A percentile compares a stretch with the other conserved stretches of the same genome.
Conservation (phyloP, 1,140 invertebrate species). For the Lerema accius region DNA sequence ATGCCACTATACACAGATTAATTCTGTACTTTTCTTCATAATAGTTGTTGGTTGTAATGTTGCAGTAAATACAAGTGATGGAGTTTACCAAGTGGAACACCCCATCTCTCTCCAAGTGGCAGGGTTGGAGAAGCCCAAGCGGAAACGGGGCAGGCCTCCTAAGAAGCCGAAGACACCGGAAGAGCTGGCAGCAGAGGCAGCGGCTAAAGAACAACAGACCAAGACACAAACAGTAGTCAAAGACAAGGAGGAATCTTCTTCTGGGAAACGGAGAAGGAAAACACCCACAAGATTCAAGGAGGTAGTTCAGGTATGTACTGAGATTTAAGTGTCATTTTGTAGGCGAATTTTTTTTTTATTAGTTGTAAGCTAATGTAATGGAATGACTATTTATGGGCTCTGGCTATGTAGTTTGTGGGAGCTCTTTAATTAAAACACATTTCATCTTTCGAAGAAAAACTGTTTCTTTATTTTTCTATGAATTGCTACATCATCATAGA, state of each 20-base stretch:
- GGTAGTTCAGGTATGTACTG: conserved; percentile 83
- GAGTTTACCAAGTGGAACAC: conserved; percentile 69
- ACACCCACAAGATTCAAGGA: conserved; percentile 87
- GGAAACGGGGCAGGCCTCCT: conserved; percentile 87
- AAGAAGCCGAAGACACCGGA: conserved; percentile 85
- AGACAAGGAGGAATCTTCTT: conserved; percentile 81
- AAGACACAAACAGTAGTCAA: conserved; percentile 40
- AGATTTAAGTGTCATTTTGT: background rate
- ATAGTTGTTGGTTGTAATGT: too few species aligned
- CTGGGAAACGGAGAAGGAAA: conserved; percentile 85
- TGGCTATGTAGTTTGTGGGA: too few species aligned
- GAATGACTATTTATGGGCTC: too few species aligned
- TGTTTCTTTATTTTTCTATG: too few species aligned
- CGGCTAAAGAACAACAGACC: conserved; percentile 50
- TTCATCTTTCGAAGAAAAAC: too few species aligned
- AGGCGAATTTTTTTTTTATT: too few species aligned
- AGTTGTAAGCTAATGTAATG: too few species aligned
- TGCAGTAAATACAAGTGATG: conserved; percentile 63
- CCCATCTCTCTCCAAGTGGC: conserved; percentile 81
- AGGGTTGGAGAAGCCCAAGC: conserved; percentile 85
- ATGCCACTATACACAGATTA: too few species aligned
- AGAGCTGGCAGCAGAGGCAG: conserved; percentile 59
- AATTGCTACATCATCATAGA: too few species aligned
- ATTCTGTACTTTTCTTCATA: too few species aligned
- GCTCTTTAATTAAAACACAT: too few species aligned